These are phyloP conservation scores for Drosophila hydei DNA, from an alignment of 1,140 invertebrate species.

Conservation along the genomic window DNA sequence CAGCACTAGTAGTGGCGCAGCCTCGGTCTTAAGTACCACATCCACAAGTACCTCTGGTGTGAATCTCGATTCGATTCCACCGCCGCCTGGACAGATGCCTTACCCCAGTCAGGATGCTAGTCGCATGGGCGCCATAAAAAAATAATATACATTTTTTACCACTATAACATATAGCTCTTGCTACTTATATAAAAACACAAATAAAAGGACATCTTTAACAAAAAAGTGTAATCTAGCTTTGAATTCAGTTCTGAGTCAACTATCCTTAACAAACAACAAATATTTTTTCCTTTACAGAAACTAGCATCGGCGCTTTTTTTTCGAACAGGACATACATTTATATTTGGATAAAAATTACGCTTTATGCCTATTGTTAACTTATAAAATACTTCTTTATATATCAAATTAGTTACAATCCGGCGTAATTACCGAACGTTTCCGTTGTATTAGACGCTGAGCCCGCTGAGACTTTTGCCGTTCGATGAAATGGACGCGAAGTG, in stretches of 20 bases:
- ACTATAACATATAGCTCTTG: not conserved
- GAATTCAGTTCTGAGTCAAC: no score
- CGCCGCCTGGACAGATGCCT: conserved; percentile 87
- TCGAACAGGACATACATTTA: conserved; percentile 24
- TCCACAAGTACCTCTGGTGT: conserved; percentile 51
- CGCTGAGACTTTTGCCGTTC: conserved; percentile 85
- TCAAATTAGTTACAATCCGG: conserved; percentile 57
- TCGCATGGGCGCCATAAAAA: conserved; percentile 89
- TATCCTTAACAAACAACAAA: no score
- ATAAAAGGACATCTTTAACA: not conserved
- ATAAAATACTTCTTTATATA: conserved; percentile 44
- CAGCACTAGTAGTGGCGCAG: conserved; percentile 84
- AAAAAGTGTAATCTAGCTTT: no score
- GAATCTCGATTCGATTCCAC: conserved; percentile 84
- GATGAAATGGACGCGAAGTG: conserved; percentile 86
- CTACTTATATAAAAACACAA: not conserved
- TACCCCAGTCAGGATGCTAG: conserved; percentile 98
- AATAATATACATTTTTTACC: conserved; percentile 32
- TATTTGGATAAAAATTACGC: conserved; percentile 34
- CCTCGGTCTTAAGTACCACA: conserved; percentile 14
- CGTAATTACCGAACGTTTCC: conserved; percentile 76
- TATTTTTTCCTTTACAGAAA: no score
- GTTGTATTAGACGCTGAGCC: conserved; percentile 82
- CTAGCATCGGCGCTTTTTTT: no score
- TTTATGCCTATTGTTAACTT: conserved; percentile 42